These are phyloP conservation scores for Chloropsis cyanopogon DNA, from an alignment of 2,113 vertebrate species.

Conservation along the genomic window DNA sequence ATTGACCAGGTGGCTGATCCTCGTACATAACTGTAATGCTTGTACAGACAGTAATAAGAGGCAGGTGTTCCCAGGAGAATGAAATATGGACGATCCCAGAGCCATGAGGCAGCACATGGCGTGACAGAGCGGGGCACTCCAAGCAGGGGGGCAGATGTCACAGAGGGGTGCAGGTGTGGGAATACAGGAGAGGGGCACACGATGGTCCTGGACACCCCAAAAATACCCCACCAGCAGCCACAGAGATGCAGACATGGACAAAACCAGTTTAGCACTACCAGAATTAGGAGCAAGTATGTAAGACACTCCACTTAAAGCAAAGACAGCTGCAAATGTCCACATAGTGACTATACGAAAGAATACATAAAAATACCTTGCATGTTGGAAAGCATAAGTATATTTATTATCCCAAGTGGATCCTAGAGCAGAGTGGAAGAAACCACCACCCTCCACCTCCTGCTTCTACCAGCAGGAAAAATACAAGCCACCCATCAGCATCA, in stretches of 20 bases:
- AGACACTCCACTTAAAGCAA: fast-evolving
- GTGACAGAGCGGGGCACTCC: background rate
- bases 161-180: background rate
- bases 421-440: background rate
- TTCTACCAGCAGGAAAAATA: background rate
- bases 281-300: background rate
- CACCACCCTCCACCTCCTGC: background rate
- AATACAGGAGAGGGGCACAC: background rate
- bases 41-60: background rate
- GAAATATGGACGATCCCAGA: fast-evolving
- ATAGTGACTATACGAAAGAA: background rate
- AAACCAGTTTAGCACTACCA: background rate
- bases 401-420: background rate
- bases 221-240: background rate
- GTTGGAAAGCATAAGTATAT: background rate
- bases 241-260: background rate
- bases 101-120: fast-evolving
- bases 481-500: background rate
- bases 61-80: background rate
- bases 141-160: background rate
- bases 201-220: background rate
- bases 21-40: background rate
- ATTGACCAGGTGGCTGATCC: background rate
- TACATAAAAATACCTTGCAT: background rate
- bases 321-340: fast-evolving